phyloP scores from a whole-genome alignment of 2,888 invertebrate genomes.

The Spialia ferax region DNA sequence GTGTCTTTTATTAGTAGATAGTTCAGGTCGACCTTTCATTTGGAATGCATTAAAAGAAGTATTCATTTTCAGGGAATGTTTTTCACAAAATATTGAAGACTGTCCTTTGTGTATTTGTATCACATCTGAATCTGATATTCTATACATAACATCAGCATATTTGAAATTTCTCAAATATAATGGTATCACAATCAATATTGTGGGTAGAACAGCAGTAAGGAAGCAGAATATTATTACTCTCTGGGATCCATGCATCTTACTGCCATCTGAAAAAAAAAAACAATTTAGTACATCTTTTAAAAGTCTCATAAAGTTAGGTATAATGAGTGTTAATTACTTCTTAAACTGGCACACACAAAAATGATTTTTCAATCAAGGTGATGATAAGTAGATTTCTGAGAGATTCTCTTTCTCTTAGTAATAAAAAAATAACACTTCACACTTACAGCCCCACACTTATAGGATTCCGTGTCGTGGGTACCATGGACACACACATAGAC shows the following conservation, averaged over 20 bases:
- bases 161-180: constrained; percentile 91
- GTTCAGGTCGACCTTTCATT: constrained; percentile 89
- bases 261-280: constrained; percentile 82
- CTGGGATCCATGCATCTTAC: constrained; percentile 93
- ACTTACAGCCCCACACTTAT: too few species aligned
- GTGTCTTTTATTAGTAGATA: constrained; percentile 90
- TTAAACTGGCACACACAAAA: too few species aligned
- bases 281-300: too few species aligned
- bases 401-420: too few species aligned
- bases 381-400: too few species aligned
- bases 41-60: constrained; percentile 91
- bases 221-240: constrained; percentile 92
- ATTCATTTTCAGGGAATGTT: constrained; percentile 92
- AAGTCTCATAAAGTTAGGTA: too few species aligned
- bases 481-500: too few species aligned
- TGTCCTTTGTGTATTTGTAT: constrained; percentile 94
- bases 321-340: too few species aligned
- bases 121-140: constrained; percentile 94
- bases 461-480: too few species aligned
- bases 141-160: constrained; percentile 92
- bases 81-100: constrained; percentile 93
- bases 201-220: constrained; percentile 91
- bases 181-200: constrained; percentile 91
- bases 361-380: too few species aligned
- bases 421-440: too few species aligned